Conservation (phyloP, 2,113 vertebrate genomes). For the Coracopsis vasa region DNA sequence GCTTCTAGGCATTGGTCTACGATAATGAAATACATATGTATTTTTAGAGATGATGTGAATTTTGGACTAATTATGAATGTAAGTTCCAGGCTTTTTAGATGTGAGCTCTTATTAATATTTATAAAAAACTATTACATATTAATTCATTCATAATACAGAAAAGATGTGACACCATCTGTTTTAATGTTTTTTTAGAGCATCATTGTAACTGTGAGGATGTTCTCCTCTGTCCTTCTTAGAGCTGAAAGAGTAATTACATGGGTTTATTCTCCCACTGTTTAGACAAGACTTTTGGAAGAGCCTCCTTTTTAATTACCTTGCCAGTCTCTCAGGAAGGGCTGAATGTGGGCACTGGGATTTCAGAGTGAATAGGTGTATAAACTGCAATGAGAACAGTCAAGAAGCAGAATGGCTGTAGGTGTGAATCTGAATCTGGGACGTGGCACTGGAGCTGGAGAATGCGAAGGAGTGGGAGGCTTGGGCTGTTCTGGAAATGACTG, state of each 20-base stretch:
- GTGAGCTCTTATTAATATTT: conserved; percentile 63
- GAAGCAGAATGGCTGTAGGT: neutral
- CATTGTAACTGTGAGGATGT: neutral
- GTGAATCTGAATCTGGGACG: neutral
- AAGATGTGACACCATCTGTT: neutral
- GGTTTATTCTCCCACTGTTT: conserved; percentile 27
- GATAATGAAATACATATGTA: neutral
- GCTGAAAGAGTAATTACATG: conserved; percentile 12
- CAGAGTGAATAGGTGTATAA: neutral
- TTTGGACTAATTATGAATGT: conserved; percentile 54
- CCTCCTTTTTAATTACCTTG: conserved; percentile 44
- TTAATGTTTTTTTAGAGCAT: conserved; percentile 16
- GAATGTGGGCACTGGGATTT: neutral
- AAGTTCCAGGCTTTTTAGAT: conserved; percentile 8
- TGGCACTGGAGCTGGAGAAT: neutral
- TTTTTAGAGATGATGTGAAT: conserved; percentile 20
- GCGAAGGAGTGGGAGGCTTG: fast-evolving
- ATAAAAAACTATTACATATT: conserved; percentile 50
- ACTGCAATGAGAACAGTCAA: neutral
- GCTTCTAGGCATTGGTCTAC: neutral
- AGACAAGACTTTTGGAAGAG: neutral
- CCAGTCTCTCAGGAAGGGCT: conserved; percentile 17
- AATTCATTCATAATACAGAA: conserved; percentile 49
- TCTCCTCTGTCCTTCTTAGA: neutral
- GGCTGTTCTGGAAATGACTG: neutral